Evolutionary conservation across 2,888 invertebrate genomes (phyloP).

Genomic region (Hyposoter didymator): DNA sequence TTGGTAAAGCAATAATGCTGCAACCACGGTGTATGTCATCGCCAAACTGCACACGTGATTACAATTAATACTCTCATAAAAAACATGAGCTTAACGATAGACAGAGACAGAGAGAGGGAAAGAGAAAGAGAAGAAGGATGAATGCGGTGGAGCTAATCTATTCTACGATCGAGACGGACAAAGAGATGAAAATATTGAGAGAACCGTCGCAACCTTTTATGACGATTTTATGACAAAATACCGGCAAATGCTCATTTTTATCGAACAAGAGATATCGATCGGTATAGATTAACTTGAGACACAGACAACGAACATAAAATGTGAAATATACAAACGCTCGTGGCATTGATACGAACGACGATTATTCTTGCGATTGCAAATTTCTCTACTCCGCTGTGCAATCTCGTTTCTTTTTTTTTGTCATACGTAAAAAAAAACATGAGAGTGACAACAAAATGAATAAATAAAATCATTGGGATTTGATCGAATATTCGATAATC

Average conservation of each 20-base stretch:
- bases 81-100: slow-evolving; percentile 5
- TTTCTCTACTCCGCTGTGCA: not conserved
- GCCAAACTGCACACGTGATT: not conserved
- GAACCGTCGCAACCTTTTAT: slow-evolving; percentile 20
- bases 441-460: not conserved
- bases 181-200: slow-evolving; percentile 18
- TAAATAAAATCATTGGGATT: slow-evolving; percentile 10
- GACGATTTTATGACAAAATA: too few relatives aligned
- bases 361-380: slow-evolving; percentile 11
- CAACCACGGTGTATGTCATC: slow-evolving; percentile 33
- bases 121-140: slow-evolving; percentile 32
- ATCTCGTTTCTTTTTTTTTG: slow-evolving; percentile 15
- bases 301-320: slow-evolving; percentile 43
- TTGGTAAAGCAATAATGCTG: slow-evolving; percentile 46
- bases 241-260: slow-evolving; percentile 58
- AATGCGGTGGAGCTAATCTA: slow-evolving; percentile 52
- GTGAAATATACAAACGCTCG: slow-evolving; percentile 40
- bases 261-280: slow-evolving; percentile 19
- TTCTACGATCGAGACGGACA: slow-evolving; percentile 38
- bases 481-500: slow-evolving; percentile 37
- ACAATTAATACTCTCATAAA: slow-evolving; percentile 19
- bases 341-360: slow-evolving; percentile 9
- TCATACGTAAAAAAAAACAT: slow-evolving; percentile 6
- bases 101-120: too few relatives aligned
- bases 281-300: slow-evolving; percentile 39